Percentiles rank a stretch among this genome's conserved stretches.
Evolutionary conservation across 2,888 invertebrate species (phyloP).

Genomic region (Sisyra nigra): DNA sequence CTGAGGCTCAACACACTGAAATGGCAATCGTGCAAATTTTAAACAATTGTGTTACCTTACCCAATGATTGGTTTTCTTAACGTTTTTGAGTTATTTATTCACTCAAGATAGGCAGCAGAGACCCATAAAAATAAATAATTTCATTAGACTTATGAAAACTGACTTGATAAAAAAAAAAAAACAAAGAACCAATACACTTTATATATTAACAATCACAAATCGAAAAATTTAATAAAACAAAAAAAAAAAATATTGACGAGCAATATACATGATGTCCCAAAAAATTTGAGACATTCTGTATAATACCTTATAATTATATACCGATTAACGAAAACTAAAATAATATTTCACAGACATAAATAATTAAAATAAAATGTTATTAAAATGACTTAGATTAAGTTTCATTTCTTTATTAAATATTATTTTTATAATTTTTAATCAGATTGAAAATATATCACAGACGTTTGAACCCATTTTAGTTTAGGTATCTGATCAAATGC

Average conservation of each 20-base stretch:
- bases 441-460: too few species aligned
- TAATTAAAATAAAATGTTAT: too few species aligned
- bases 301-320: too few species aligned
- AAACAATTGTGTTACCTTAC: conserved; percentile 19
- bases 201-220: neutral
- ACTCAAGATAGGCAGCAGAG: conserved; percentile 68
- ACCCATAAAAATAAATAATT: conserved; percentile 40
- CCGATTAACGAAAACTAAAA: too few species aligned
- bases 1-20: neutral
- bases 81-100: conserved; percentile 44
- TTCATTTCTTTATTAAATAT: too few species aligned
- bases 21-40: neutral
- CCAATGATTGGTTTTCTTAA: conserved; percentile 13
- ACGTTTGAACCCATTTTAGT: too few species aligned
- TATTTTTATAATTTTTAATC: too few species aligned
- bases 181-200: conserved; percentile 4
- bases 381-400: too few species aligned
- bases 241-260: conserved; percentile 5
- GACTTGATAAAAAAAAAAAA: conserved; percentile 9
- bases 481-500: too few species aligned
- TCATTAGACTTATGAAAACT: conserved; percentile 11
- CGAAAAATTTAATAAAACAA: conserved; percentile 1
- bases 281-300: too few species aligned
- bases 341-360: too few species aligned
- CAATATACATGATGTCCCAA: too few species aligned